phyloP scores from a whole-genome alignment of 2,888 invertebrate genomes.

The Drosophila kuntzei region DNA sequence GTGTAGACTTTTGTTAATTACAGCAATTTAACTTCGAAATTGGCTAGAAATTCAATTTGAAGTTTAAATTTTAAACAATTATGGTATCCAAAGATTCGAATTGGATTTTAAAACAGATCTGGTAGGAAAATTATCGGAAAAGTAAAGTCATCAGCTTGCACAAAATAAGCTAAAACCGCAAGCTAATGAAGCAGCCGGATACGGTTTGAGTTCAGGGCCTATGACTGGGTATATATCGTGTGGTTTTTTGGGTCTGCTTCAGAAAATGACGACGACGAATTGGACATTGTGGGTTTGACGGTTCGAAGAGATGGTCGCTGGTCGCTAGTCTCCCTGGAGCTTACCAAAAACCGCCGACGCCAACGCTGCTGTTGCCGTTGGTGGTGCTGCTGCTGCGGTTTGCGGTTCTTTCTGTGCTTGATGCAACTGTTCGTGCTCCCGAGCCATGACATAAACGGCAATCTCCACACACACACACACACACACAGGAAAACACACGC shows the following conservation, averaged over 20 bases:
- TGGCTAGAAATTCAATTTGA: background rate
- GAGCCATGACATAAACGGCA: slow-evolving; percentile 61
- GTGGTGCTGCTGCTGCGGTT: slow-evolving; percentile 67
- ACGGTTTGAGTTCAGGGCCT: slow-evolving; percentile 30
- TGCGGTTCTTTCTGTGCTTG: slow-evolving; percentile 75
- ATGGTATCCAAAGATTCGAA: background rate
- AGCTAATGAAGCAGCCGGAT: slow-evolving; percentile 68
- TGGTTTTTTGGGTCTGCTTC: slow-evolving; percentile 35
- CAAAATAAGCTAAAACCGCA: slow-evolving; percentile 60
- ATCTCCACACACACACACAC: slow-evolving; percentile 31
- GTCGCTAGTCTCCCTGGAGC: slow-evolving; percentile 62
- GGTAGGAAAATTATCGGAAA: slow-evolving; percentile 21
- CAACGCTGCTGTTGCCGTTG: slow-evolving; percentile 35
- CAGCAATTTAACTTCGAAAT: too few relatives aligned
- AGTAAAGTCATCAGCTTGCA: slow-evolving; percentile 24
- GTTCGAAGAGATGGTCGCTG: slow-evolving; percentile 61
- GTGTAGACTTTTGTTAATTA: too few relatives aligned
- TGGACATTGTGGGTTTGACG: slow-evolving; percentile 65
- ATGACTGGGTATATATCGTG: slow-evolving; percentile 27
- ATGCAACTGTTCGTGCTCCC: slow-evolving; percentile 72
- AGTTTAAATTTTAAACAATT: background rate
- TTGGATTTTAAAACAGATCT: background rate
- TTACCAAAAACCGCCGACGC: slow-evolving; percentile 68
- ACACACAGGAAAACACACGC: slow-evolving; percentile 22
- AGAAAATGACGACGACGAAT: slow-evolving; percentile 46